A percentile compares a stretch with the other conserved stretches of the same genome.
phyloP scores from a whole-genome alignment of 2,797 vertebrate species.

The Pterois miles region DNA sequence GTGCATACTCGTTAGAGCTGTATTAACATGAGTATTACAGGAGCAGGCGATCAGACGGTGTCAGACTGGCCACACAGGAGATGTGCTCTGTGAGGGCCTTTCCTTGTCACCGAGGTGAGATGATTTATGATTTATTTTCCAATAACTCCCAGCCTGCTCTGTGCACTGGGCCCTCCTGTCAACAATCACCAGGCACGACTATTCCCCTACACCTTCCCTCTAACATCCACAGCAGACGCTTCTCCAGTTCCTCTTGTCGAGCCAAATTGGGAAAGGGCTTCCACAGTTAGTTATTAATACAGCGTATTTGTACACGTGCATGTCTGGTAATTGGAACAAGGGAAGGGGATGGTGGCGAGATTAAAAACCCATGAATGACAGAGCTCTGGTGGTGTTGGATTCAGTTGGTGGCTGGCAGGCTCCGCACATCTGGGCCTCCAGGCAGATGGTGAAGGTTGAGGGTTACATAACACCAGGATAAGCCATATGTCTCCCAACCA shows the following conservation, averaged over 20 bases:
- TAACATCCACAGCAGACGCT: constrained; percentile 30
- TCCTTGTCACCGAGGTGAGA: constrained; percentile 76
- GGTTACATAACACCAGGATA: constrained; percentile 83
- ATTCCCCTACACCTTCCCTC: constrained; percentile 52
- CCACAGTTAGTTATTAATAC: constrained; percentile 54
- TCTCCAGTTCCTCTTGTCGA: constrained; percentile 16
- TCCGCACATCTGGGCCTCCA: constrained; percentile 82
- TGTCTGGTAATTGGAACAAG: constrained; percentile 76
- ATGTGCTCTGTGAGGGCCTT: constrained; percentile 69
- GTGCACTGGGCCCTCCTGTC: constrained; percentile 74
- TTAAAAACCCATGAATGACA: constrained; percentile 80
- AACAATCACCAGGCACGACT: constrained; percentile 60
- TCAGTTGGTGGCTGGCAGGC: constrained; percentile 76
- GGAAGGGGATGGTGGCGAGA: constrained; percentile 60
- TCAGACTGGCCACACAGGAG: constrained; percentile 75
- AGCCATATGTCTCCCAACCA: constrained; percentile 85
- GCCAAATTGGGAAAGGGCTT: constrained; percentile 53
- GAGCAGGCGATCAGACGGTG: constrained; percentile 56
- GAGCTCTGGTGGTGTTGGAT: constrained; percentile 76
- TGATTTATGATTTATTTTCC: constrained; percentile 87
- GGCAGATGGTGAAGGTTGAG: constrained; percentile 85
- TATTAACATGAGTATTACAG: constrained; percentile 73
- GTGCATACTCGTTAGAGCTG: constrained; percentile 66
- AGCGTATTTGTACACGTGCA: constrained; percentile 63
- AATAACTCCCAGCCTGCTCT: constrained; percentile 77